These are phyloP conservation scores for Cochlearius cochlearius DNA, from an alignment of 2,113 vertebrate species.

Conservation along the genomic window DNA sequence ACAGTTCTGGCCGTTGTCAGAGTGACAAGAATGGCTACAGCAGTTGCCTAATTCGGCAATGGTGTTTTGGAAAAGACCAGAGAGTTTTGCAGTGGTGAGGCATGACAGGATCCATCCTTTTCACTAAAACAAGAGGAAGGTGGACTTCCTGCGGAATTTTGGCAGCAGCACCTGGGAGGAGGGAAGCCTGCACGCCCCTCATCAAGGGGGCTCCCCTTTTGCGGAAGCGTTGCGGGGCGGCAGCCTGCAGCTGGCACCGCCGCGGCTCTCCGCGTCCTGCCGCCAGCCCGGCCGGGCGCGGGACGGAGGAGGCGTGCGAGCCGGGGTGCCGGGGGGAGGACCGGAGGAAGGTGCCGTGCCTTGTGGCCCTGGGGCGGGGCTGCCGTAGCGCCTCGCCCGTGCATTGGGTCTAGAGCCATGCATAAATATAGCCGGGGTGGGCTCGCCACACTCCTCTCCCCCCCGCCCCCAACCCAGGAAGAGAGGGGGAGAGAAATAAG, in stretches of 20 bases:
- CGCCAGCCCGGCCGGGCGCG: accelerated
- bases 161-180: not conserved
- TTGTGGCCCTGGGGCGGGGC: constrained; percentile 21
- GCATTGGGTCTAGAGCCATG: constrained; percentile 23
- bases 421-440: constrained; percentile 29
- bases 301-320: not conserved
- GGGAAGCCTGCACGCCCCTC: not conserved
- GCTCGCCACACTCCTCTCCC: constrained; percentile 3
- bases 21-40: not conserved
- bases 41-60: not conserved
- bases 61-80: not conserved
- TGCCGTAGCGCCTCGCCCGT: not conserved
- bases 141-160: not conserved
- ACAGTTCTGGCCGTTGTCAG: not conserved
- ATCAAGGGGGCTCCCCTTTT: not conserved
- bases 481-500: not conserved
- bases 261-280: not conserved
- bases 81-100: not conserved
- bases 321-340: not conserved
- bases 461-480: not conserved
- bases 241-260: not conserved
- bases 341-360: not conserved
- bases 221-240: accelerated
- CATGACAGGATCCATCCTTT: not conserved
- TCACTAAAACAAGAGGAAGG: not conserved